Evolutionary conservation across 2,888 invertebrate species (phyloP), one percentile per base, ranked within the genome.

Genomic region (Alcis repandata): DNA sequence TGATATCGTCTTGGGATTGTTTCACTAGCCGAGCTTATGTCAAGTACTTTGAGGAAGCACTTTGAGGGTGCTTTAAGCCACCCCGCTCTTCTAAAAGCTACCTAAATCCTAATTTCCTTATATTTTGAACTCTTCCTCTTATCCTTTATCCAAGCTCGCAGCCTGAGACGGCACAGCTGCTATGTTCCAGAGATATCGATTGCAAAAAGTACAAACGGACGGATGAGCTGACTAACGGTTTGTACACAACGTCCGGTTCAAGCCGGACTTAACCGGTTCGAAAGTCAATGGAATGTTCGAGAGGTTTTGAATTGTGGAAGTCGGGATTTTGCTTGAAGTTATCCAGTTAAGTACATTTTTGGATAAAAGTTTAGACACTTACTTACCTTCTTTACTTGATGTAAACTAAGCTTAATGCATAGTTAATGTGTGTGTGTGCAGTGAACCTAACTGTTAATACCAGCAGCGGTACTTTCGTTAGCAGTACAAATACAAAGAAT

Each of bases 111-210:
- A 11, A 36, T 36, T 9, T 11, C 3, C 11, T 36, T 8, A 20
- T 20, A n/a, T n/a, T 19, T 51, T 36, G 11, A 7, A 36, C 19
- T 19, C 6, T 19, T 19, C 36, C 36, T 20, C 51, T 45, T 15
- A 13, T 33, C 20, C 17, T 6, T 1, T 2, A 7, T 48, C 49
- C 43, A 10, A 17, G 59, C 48, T 61, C 60, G 10, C 62, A 56
- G 69, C 72, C 66, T 70, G 68, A 76, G 77, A 77, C 78, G 75
- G 74, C 87, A 80, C 91, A 91, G 91, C 91, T 90, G 91, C 83
- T 85, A 75, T 80, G 82, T 86, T 88, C 87, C 88, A 81, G 84
- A 86, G 89, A 87, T 90, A 91, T 90, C 89, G 88, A 86, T 89
- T 85, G 86, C 89, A 90, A 90, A 87, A 86, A 84, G 83, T 79